phyloP scores from a whole-genome alignment of 2,797 vertebrate species.

The Neosalanx taihuensis region DNA sequence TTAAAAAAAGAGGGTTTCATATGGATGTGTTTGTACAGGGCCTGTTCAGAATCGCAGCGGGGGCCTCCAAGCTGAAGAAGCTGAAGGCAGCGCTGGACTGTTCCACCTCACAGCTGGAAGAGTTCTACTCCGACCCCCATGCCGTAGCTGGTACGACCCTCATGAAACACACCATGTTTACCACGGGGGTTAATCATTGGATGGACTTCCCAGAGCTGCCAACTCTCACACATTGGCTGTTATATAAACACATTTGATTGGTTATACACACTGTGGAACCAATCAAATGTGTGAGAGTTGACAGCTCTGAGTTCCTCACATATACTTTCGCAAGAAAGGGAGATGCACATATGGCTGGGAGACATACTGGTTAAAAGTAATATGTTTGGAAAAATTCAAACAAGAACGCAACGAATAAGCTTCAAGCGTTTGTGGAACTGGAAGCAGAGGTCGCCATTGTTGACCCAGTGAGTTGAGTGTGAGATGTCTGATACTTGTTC shows the following conservation, averaged over 20 bases:
- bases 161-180: neutral
- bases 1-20: slow-evolving; percentile 7
- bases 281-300: too few relatives aligned
- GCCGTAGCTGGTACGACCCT: slow-evolving; percentile 86
- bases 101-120: slow-evolving; percentile 93
- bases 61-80: slow-evolving; percentile 96
- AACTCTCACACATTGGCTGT: too few relatives aligned
- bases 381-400: neutral
- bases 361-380: neutral
- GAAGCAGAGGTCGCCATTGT: neutral
- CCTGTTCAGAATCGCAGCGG: slow-evolving; percentile 94
- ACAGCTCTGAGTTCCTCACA: too few relatives aligned
- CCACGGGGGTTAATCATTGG: too few relatives aligned
- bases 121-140: slow-evolving; percentile 97
- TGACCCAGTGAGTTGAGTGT: neutral
- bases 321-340: too few relatives aligned
- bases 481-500: neutral
- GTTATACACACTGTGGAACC: too few relatives aligned
- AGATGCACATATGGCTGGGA: too few relatives aligned
- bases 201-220: too few relatives aligned
- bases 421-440: neutral
- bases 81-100: slow-evolving; percentile 97
- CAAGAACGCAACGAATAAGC: neutral
- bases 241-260: too few relatives aligned
- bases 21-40: slow-evolving; percentile 69